Conservation (phyloP, 1,140 invertebrate genomes). For the Eurytemora carolleeae region DNA sequence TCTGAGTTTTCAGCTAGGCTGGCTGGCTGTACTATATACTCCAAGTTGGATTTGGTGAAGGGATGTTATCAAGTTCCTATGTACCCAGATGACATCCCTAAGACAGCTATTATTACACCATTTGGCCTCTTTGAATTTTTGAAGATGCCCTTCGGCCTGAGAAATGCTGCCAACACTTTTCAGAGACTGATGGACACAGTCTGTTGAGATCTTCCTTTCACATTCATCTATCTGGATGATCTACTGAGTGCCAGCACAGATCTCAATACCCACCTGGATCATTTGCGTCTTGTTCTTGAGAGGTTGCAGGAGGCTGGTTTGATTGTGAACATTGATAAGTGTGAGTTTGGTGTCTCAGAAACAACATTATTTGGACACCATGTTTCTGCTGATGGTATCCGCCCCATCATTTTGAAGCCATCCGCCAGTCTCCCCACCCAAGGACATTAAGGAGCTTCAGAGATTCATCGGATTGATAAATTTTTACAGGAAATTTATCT, state of each 20-base stretch:
- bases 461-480: too few relatives aligned
- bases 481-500: too few relatives aligned
- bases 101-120: constrained; percentile 23
- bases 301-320: too few relatives aligned
- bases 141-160: constrained; percentile 28
- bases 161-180: constrained; percentile 29
- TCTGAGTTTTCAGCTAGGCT: constrained; percentile 17
- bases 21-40: constrained; percentile 15
- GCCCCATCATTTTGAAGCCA: too few relatives aligned
- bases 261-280: constrained; percentile 23
- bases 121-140: constrained; percentile 25
- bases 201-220: constrained; percentile 20
- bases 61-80: constrained; percentile 20
- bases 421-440: too few relatives aligned
- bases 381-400: too few relatives aligned
- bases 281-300: constrained; percentile 25
- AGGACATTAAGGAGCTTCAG: too few relatives aligned
- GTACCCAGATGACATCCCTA: constrained; percentile 17
- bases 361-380: too few relatives aligned
- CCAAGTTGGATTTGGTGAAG: constrained; percentile 17
- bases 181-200: constrained; percentile 30
- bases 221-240: constrained; percentile 31
- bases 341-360: too few relatives aligned
- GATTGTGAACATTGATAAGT: not conserved
- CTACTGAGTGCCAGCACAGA: constrained; percentile 27